A percentile compares a stretch with the other conserved stretches of the same genome.
Evolutionary conservation across 2,113 vertebrate genomes (phyloP).

Genomic region (Oplegnathus fasciatus): DNA sequence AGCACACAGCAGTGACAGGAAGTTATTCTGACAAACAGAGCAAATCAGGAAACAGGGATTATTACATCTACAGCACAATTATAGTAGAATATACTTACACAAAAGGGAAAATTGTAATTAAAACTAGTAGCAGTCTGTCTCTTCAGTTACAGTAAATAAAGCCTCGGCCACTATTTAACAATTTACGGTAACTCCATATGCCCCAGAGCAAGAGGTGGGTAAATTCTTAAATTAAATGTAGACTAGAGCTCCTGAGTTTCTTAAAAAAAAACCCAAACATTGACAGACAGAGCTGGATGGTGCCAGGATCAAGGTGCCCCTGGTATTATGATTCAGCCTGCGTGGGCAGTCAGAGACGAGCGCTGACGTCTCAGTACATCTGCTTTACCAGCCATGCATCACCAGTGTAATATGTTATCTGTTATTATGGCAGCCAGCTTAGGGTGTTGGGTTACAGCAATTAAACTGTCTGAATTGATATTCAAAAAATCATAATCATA

Average conservation of each 20-base stretch:
- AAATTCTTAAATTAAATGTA: not conserved
- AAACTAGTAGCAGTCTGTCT: not conserved
- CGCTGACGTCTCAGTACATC: conserved; percentile 66
- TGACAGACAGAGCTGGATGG: conserved; percentile 33
- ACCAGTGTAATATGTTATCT: conserved; percentile 49
- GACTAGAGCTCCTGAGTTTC: not conserved
- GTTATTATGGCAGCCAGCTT: conserved; percentile 32
- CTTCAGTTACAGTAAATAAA: conserved; percentile 3
- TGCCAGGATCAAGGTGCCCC: conserved; percentile 67
- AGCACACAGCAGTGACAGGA: not conserved
- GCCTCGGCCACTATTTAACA: not conserved
- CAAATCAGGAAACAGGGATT: not conserved
- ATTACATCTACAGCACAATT: not conserved
- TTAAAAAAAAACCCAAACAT: not conserved
- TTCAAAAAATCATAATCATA: conserved; percentile 15
- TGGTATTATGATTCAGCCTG: conserved; percentile 72
- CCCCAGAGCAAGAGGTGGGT: not conserved
- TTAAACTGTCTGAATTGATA: conserved; percentile 44
- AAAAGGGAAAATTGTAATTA: not conserved
- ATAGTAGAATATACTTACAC: not conserved
- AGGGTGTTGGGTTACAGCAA: conserved; percentile 30
- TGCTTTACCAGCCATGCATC: conserved; percentile 66
- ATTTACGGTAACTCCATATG: not conserved
- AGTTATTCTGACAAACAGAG: not conserved
- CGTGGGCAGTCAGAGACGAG: conserved; percentile 65